phyloP scores from a whole-genome alignment of 2,888 invertebrate genomes.

The Brenthis ino region DNA sequence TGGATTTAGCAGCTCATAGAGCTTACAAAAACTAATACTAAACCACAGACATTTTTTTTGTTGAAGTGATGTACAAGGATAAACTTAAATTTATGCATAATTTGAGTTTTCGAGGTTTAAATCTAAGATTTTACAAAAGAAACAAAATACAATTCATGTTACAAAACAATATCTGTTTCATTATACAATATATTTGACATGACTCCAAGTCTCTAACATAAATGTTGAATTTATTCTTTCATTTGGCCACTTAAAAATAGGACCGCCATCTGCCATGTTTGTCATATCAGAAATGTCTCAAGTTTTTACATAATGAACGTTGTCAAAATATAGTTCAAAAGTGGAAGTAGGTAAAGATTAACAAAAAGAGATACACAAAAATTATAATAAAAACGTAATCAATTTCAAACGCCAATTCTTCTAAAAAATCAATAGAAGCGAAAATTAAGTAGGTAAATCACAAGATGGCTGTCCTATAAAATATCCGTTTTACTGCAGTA shows the following conservation, averaged over 20 bases:
- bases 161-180: conserved; percentile 25
- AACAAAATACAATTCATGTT: conserved; percentile 7
- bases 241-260: conserved; percentile 35
- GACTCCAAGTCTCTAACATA: background rate
- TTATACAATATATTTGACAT: background rate
- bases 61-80: conserved; percentile 12
- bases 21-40: conserved; percentile 9
- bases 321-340: background rate
- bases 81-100: conserved; percentile 1
- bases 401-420: background rate
- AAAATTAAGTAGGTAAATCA: conserved; percentile 22
- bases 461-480: conserved; percentile 42
- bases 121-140: conserved; percentile 8
- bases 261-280: conserved; percentile 27
- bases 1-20: conserved; percentile 7
- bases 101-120: background rate
- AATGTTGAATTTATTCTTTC: conserved; percentile 18
- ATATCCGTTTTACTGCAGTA: conserved; percentile 45
- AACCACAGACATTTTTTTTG: background rate
- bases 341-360: background rate
- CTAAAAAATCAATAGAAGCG: conserved; percentile 18
- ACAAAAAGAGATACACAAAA: background rate
- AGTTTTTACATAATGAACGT: background rate
- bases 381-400: background rate
- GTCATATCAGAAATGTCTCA: background rate